Percentiles rank a stretch among this genome's conserved stretches.
Evolutionary conservation across 2,888 invertebrate species (phyloP).

Genomic region (Watsonalla binaria): DNA sequence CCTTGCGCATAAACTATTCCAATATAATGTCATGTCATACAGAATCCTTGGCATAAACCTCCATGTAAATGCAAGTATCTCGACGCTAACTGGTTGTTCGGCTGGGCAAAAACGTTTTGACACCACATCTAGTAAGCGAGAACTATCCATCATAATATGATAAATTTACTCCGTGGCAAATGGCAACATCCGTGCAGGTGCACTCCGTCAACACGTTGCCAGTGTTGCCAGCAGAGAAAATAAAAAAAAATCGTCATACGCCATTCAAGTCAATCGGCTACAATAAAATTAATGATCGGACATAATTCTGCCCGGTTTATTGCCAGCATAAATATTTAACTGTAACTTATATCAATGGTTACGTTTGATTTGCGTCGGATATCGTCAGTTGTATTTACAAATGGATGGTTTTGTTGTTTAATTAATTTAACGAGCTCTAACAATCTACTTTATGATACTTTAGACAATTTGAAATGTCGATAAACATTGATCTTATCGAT

Average conservation of each 20-base stretch:
- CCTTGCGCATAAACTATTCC: too few relatives aligned
- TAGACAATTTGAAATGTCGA: too few relatives aligned
- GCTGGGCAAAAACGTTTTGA: conserved; percentile 16
- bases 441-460: too few relatives aligned
- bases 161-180: conserved; percentile 53
- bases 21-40: too few relatives aligned
- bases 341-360: conserved; percentile 10
- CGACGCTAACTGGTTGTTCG: background rate
- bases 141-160: conserved; percentile 52
- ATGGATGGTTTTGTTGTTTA: conserved; percentile 4
- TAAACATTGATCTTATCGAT: too few relatives aligned
- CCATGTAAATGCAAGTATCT: background rate
- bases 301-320: conserved; percentile 45
- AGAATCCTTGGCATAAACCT: background rate
- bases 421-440: background rate
- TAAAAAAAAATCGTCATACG: conserved; percentile 37
- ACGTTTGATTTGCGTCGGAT: conserved; percentile 12
- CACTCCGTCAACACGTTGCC: conserved; percentile 29
- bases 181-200: conserved; percentile 57
- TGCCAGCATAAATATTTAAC: conserved; percentile 34
- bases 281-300: conserved; percentile 58
- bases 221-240: conserved; percentile 22
- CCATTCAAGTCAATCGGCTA: conserved; percentile 68
- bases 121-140: conserved; percentile 22
- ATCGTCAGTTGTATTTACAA: conserved; percentile 1